Evolutionary conservation across 2,113 vertebrate species (phyloP), one percentile per base, ranked within the genome.

Genomic region (Hippocampus comes): DNA sequence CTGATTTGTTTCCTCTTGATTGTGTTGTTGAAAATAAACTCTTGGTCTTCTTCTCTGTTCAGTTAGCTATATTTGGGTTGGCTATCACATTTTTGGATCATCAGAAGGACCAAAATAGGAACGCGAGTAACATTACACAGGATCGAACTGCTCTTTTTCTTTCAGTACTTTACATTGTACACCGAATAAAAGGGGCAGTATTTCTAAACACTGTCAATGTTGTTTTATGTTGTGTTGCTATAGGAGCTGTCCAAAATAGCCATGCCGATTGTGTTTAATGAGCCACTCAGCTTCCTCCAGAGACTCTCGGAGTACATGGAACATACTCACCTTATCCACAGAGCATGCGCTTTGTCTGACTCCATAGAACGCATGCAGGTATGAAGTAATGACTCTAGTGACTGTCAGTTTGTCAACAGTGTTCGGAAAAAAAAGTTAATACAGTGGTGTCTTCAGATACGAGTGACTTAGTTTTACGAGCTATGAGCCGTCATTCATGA

Each of bases 221-320:
- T 34, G 6, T 49, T 27, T 70, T 18, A 57, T n/a, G 4, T 1
- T 10, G 34, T 70, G 46, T 56, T 72, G 55, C 80, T 70, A 48
- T 84, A 99, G 97, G 97, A 99, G 86, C 30, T 99, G 63, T 99
- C 97, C 41, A 99, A 99, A 93, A 99, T 99, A 85, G 96, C 97
- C n/a, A 99, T 99, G 97, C 97, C 97, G 0, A 95, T 99, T 41
- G 92, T 97, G 76, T 96, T 99, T 88, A 99, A 99, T 2, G 97
- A 99, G 90, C 97, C 97, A 0, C 86, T 99, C 86, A 99, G 97
- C 90, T 99, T 99, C 84, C 94, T 99, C 0, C 97, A 99, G 87
- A 91, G 97, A 6, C 89, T 99, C 4, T 94, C 95, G 0, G 97
- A 99, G 69, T 99, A 99, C 59, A 99, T 99, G 97, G 97, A 99